A percentile compares a stretch with the other conserved stretches of the same genome.
phyloP scores from a whole-genome alignment of 2,888 invertebrate genomes.

The Schizaphis graminum region DNA sequence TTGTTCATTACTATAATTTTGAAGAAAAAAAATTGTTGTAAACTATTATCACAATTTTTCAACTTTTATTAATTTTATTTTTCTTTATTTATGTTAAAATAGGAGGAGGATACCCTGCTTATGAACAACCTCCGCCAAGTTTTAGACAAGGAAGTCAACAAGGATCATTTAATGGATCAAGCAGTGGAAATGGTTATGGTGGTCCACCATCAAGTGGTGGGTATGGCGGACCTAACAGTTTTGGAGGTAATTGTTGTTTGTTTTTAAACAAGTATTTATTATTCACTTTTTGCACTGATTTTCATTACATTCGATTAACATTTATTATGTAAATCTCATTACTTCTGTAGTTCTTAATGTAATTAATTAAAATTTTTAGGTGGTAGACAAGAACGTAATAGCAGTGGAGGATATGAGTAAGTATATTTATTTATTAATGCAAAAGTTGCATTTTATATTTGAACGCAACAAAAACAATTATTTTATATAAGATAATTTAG shows the following conservation, averaged over 20 bases:
- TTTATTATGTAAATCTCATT: no score
- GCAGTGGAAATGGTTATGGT: constrained; percentile 59
- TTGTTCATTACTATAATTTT: not conserved
- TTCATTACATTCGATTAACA: not conserved
- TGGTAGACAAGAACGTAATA: constrained; percentile 52
- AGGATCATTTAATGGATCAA: constrained; percentile 65
- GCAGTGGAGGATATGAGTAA: constrained; percentile 60
- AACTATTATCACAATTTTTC: not conserved
- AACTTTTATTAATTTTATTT: not conserved
- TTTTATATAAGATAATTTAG: not conserved
- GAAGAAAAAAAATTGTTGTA: not conserved
- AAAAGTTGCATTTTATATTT: not conserved
- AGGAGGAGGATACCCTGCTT: constrained; percentile 54
- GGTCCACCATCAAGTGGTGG: constrained; percentile 63
- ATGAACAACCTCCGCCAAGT: constrained; percentile 62
- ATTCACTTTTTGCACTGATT: not conserved
- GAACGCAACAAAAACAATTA: not conserved
- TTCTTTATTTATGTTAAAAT: not conserved
- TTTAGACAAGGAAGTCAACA: constrained; percentile 62
- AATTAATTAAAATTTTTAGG: constrained; percentile 30
- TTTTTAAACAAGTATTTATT: not conserved
- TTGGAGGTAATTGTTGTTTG: constrained; percentile 52
- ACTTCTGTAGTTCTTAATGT: not conserved
- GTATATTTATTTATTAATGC: not conserved
- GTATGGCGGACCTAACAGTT: constrained; percentile 58